Evolutionary conservation across 2,797 vertebrate species (phyloP).

Genomic region (Cynodonichthys magdalenae): DNA sequence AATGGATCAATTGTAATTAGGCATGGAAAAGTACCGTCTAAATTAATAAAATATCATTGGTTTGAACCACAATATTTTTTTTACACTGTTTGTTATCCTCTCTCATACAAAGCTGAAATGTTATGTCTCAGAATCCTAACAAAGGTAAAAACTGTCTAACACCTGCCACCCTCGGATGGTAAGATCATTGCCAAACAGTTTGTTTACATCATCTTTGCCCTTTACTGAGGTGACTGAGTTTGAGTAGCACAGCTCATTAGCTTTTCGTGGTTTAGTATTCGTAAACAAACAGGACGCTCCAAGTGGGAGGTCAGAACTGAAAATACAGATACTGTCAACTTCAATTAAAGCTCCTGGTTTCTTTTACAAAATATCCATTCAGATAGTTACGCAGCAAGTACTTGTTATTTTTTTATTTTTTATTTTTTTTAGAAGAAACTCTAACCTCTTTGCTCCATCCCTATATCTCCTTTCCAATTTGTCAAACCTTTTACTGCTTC

Average conservation of each 20-base stretch:
- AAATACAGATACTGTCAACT: slow-evolving; percentile 52
- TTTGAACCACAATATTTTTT: background rate
- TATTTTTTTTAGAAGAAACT: slow-evolving; percentile 39
- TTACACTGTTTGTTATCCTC: background rate
- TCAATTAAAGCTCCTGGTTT: slow-evolving; percentile 45
- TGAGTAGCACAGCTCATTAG: slow-evolving; percentile 54
- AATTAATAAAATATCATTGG: background rate
- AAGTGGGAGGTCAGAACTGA: slow-evolving; percentile 61
- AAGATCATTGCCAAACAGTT: slow-evolving; percentile 30
- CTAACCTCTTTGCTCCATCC: slow-evolving; percentile 55
- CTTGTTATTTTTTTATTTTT: slow-evolving; percentile 7
- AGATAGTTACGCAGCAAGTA: slow-evolving; percentile 23
- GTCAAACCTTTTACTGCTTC: slow-evolving; percentile 39
- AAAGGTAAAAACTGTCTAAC: slow-evolving; percentile 3
- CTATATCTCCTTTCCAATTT: slow-evolving; percentile 41
- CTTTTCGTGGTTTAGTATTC: slow-evolving; percentile 52
- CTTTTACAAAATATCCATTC: slow-evolving; percentile 15
- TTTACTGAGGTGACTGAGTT: slow-evolving; percentile 33
- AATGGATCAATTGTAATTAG: too few relatives aligned
- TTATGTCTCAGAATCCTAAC: too few relatives aligned
- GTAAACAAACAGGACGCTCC: slow-evolving; percentile 62
- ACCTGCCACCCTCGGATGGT: slow-evolving; percentile 8
- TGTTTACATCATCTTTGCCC: slow-evolving; percentile 18
- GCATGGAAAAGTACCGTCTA: background rate
- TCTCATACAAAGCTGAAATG: too few relatives aligned